These are phyloP conservation scores for Excalfactoria chinensis DNA, from an alignment of 2,113 vertebrate genomes.

Conservation along the genomic window DNA sequence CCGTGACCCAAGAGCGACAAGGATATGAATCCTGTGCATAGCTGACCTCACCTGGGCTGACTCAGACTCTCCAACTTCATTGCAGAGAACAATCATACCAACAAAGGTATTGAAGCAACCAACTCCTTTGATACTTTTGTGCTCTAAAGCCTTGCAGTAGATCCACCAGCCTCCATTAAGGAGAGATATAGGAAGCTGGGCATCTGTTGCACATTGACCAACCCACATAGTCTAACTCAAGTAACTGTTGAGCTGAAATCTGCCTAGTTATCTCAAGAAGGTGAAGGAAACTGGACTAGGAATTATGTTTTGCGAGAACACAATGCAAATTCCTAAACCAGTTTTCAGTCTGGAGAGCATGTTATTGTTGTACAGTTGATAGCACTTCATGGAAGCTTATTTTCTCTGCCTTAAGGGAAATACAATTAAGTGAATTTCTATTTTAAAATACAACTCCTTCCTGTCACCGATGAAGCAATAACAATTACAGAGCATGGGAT, in stretches of 20 bases:
- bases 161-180: background rate
- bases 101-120: background rate
- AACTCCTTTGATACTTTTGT: background rate
- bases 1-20: background rate
- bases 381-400: slow-evolving; percentile 47
- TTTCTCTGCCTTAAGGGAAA: slow-evolving; percentile 59
- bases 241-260: slow-evolving; percentile 10
- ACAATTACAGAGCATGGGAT: slow-evolving; percentile 43
- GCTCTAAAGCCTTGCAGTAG: background rate
- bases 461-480: slow-evolving; percentile 63
- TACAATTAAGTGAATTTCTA: slow-evolving; percentile 56
- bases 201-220: rapidly evolving
- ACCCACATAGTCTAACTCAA: background rate
- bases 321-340: slow-evolving; percentile 59
- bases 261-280: slow-evolving; percentile 11
- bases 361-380: slow-evolving; percentile 61
- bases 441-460: slow-evolving; percentile 62
- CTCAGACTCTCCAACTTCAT: background rate
- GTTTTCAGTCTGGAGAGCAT: slow-evolving; percentile 50
- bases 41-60: background rate
- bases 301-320: slow-evolving; percentile 50
- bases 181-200: background rate
- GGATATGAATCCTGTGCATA: background rate
- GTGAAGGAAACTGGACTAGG: background rate
- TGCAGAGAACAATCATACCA: background rate